A percentile compares a stretch with the other conserved stretches of the same genome.
phyloP scores from a whole-genome alignment of 2,113 vertebrate species.

The Toxostoma redivivum region DNA sequence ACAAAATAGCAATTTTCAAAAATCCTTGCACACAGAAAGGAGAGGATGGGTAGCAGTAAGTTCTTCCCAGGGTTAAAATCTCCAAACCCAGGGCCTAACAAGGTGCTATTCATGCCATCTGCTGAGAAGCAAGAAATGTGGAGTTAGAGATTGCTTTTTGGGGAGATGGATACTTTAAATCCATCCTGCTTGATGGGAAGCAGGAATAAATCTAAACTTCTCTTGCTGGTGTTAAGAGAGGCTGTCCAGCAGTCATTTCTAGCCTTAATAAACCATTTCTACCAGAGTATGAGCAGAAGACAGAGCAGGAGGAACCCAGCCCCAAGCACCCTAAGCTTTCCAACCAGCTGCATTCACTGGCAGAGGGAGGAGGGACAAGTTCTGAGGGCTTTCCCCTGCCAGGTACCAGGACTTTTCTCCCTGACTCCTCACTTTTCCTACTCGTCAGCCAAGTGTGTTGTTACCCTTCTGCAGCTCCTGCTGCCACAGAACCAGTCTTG shows the following conservation, averaged over 20 bases:
- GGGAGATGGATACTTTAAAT: not conserved
- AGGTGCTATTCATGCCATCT: not conserved
- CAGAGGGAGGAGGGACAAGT: not conserved
- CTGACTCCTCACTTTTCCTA: not conserved
- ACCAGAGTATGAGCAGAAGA: not conserved
- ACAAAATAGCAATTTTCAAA: not conserved
- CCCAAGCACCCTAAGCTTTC: not conserved
- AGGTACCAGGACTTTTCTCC: not conserved
- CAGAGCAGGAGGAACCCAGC: not conserved
- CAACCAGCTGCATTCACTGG: not conserved
- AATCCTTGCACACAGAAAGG: not conserved
- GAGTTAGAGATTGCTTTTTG: not conserved
- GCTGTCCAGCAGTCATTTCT: not conserved
- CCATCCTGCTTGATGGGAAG: fast-evolving
- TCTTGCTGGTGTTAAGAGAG: not conserved
- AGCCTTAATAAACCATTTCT: not conserved
- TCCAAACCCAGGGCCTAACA: not conserved
- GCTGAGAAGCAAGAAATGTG: not conserved
- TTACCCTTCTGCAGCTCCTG: not conserved
- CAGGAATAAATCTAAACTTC: not conserved
- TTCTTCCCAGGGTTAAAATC: not conserved
- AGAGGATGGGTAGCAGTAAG: not conserved
- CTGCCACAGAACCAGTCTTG: not conserved
- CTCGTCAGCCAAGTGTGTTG: not conserved
- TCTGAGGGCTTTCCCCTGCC: not conserved